Base-by-base conservation (phyloP, 2,113 vertebrate genomes). In the Coryphaenoides rupestris region DNA sequence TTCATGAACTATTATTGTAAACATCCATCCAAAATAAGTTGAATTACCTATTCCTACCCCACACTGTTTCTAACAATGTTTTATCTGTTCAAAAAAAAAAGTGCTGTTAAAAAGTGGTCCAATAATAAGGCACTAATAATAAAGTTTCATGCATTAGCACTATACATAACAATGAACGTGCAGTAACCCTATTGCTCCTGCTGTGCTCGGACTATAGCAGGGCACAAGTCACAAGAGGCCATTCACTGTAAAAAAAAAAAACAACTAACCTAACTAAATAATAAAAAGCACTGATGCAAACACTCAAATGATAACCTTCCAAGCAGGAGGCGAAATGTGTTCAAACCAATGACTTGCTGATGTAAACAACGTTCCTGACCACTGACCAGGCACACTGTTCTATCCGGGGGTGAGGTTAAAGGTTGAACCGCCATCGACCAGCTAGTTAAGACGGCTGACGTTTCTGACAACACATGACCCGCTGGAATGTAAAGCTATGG, bases 401-500 rank as follows among this genome's bases (percentile, higher is more conserved):
- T n/a, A n/a, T n/a, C n/a, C n/a, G n/a, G n/a, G n/a, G n/a, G n/a
- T n/a, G n/a, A n/a, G n/a, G n/a, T n/a, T n/a, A n/a, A n/a, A n/a
- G n/a, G n/a, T n/a, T n/a, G n/a, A n/a, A n/a, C n/a, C n/a, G n/a
- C n/a, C n/a, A n/a, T n/a, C n/a, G n/a, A n/a, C n/a, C n/a, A n/a
- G n/a, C n/a, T n/a, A n/a, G n/a, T 49, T 49, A 67, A 70, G 15
- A 58, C 58, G 54, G 1, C 5, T 62, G 16, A 16, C 2, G 47
- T 47, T 12, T 47, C 3, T 14, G 46, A 12, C 54, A 58, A 74
- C 62, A 69, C 66, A 64, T 50, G 24, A 64, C 7, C 1, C 2
- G 45, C 33, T 61, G 68, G 73, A 83, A 81, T 68, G 70, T 75
- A 58, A 76, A 80, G 60, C 55, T 1, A 10, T 70, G 21, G 66